A percentile compares a stretch with the other conserved stretches of the same genome.
Conservation (phyloP, 2,888 invertebrate species). For the Cecidostiba fungosa region DNA sequence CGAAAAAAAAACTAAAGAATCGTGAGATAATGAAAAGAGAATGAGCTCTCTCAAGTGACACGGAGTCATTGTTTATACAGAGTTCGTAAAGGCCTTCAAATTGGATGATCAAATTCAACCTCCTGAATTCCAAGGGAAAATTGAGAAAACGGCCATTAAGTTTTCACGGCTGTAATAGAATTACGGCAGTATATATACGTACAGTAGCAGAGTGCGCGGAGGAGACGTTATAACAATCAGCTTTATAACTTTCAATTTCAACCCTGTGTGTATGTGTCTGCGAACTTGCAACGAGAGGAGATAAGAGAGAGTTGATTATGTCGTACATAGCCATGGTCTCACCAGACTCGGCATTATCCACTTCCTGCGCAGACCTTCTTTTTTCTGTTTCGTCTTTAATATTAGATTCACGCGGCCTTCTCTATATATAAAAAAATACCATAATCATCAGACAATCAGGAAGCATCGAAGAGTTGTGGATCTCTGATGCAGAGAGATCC, state of each 20-base stretch:
- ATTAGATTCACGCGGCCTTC: too few species aligned
- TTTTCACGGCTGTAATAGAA: slow-evolving; percentile 11
- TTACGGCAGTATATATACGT: not conserved
- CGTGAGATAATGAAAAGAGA: not conserved
- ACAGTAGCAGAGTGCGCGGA: not conserved
- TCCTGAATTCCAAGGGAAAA: slow-evolving; percentile 34
- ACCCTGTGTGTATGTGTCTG: not conserved
- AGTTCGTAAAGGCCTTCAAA: slow-evolving; percentile 35
- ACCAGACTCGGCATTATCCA: slow-evolving; percentile 29
- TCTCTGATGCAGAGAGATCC: not conserved
- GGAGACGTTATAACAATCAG: not conserved
- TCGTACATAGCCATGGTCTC: not conserved
- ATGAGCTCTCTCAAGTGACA: not conserved
- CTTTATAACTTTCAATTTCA: slow-evolving; percentile 26
- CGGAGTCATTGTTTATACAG: not conserved
- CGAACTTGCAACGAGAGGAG: not conserved
- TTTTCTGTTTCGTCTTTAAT: not conserved
- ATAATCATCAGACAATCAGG: too few species aligned
- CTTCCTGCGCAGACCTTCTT: slow-evolving; percentile 1
- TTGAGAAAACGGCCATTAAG: slow-evolving; percentile 25
- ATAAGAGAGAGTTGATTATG: not conserved
- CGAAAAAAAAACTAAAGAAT: not conserved
- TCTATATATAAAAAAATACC: too few species aligned
- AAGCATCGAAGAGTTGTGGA: too few species aligned
- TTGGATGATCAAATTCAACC: slow-evolving; percentile 27